phyloP scores from a whole-genome alignment of 2,797 vertebrate species.

The Anolis apletophallus region DNA sequence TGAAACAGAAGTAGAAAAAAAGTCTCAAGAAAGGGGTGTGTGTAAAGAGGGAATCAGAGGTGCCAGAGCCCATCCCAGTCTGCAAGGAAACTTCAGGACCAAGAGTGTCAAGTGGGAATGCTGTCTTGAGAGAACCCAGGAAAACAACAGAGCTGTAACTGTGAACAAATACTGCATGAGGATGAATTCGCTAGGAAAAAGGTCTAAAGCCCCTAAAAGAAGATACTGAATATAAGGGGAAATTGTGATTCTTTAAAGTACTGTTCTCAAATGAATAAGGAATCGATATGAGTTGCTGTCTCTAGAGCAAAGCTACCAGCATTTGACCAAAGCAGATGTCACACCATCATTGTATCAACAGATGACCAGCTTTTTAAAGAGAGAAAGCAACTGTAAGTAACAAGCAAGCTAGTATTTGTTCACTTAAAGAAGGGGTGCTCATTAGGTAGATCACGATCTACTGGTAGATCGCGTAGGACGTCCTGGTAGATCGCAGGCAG shows the following conservation, averaged over 20 bases:
- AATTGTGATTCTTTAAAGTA: neutral
- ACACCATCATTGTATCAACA: neutral
- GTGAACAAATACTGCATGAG: neutral
- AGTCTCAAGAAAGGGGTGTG: neutral
- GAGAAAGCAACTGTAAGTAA: neutral
- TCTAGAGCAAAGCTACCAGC: neutral
- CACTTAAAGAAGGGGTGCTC: neutral
- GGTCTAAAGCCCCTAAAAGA: neutral
- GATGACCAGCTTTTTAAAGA: neutral
- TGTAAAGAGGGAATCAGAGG: slow-evolving; percentile 62
- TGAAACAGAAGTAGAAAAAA: slow-evolving; percentile 13
- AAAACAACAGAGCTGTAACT: slow-evolving; percentile 77
- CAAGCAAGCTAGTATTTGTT: neutral
- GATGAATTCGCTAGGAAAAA: neutral
- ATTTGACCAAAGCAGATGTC: neutral
- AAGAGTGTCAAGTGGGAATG: slow-evolving; percentile 87
- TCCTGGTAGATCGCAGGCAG: too few species aligned
- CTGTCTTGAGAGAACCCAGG: slow-evolving; percentile 77
- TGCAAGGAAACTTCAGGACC: slow-evolving; percentile 74
- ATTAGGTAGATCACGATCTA: too few species aligned
- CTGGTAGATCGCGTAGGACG: too few species aligned
- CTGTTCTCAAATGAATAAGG: neutral
- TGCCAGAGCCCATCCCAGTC: slow-evolving; percentile 74
- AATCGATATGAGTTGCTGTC: neutral
- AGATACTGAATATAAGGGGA: neutral